These are phyloP conservation scores for Papilio demoleus DNA, from an alignment of 2,888 invertebrate genomes.

Conservation along the genomic window DNA sequence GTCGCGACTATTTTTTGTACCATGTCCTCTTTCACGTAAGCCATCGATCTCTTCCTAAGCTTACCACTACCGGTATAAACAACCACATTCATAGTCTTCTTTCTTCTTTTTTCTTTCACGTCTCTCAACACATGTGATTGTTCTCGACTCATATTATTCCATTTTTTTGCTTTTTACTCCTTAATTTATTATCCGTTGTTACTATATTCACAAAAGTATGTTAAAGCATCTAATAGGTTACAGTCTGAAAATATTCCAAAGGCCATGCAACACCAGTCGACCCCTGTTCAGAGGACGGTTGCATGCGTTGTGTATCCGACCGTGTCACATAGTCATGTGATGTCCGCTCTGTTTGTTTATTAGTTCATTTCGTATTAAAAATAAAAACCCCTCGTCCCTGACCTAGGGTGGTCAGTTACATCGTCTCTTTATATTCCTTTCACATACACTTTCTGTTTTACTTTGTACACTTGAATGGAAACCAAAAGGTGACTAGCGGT, in stretches of 20 bases:
- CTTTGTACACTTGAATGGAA: too few relatives aligned
- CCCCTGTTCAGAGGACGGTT: slow-evolving; percentile 49
- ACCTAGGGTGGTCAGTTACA: not conserved
- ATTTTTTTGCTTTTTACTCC: too few relatives aligned
- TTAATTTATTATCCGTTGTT: not conserved
- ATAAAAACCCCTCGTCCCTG: not conserved
- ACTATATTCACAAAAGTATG: not conserved
- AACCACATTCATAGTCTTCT: too few relatives aligned
- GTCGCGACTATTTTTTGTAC: too few relatives aligned
- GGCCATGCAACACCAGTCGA: slow-evolving; percentile 31
- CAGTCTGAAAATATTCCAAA: slow-evolving; percentile 23
- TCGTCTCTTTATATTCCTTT: not conserved
- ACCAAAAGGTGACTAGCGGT: too few relatives aligned
- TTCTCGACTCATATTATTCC: too few relatives aligned
- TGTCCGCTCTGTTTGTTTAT: slow-evolving; percentile 26
- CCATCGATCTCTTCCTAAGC: too few relatives aligned
- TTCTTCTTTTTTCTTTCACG: too few relatives aligned
- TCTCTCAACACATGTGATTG: too few relatives aligned
- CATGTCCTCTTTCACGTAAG: too few relatives aligned
- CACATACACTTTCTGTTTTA: not conserved
- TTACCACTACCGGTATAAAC: too few relatives aligned
- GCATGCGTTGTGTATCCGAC: slow-evolving; percentile 55
- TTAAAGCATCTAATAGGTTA: slow-evolving; percentile 32
- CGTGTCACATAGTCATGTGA: slow-evolving; percentile 50
- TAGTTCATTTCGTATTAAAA: slow-evolving; percentile 31